Evolutionary conservation across 2,888 invertebrate genomes (phyloP).

Genomic region (Limnephilus lunatus): DNA sequence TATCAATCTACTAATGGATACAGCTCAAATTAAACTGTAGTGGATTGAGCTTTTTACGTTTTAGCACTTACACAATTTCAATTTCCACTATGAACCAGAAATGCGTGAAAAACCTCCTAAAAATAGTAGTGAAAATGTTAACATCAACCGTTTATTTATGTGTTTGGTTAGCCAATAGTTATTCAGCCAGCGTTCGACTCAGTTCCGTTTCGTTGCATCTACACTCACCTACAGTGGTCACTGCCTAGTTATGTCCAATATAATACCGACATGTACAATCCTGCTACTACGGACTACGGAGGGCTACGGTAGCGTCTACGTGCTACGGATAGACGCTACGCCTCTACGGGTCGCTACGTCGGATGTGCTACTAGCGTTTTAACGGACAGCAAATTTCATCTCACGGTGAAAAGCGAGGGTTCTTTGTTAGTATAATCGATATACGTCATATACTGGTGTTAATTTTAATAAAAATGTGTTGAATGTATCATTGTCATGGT

Average conservation of each 20-base stretch:
- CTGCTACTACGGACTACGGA: neutral
- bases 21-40: neutral
- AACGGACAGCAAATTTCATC: slow-evolving; percentile 21
- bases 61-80: neutral
- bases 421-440: neutral
- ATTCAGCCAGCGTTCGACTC: neutral
- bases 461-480: neutral
- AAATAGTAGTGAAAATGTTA: neutral
- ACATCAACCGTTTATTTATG: neutral
- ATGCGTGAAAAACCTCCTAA: neutral
- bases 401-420: neutral
- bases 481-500: neutral
- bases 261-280: neutral
- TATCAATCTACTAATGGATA: neutral
- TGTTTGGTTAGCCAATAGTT: neutral
- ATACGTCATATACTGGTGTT: neutral
- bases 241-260: neutral
- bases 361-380: slow-evolving; percentile 21
- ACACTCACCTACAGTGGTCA: neutral
- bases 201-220: slow-evolving; percentile 30
- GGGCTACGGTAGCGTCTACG: neutral
- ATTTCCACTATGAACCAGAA: neutral
- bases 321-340: slow-evolving; percentile 9
- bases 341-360: slow-evolving; percentile 30
- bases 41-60: neutral